Conservation (phyloP, 2,888 invertebrate genomes). For the Drosophila stalkeri region DNA sequence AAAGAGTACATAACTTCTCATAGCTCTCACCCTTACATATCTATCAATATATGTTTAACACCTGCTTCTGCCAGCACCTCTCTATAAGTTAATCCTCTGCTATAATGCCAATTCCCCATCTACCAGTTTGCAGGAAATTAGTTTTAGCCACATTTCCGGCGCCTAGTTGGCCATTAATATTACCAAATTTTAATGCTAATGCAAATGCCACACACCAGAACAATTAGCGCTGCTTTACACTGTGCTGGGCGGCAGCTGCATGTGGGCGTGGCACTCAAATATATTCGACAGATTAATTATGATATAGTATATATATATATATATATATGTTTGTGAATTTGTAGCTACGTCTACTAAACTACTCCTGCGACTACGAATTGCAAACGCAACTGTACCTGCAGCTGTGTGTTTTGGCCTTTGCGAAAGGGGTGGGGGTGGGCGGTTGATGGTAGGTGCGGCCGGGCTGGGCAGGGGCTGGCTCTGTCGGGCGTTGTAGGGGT, state of each 20-base stretch:
- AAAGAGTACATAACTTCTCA: not conserved
- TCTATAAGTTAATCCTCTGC: not conserved
- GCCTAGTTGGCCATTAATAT: slow-evolving; percentile 58
- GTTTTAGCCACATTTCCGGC: slow-evolving; percentile 64
- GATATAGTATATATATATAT: slow-evolving; percentile 27
- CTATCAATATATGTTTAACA: not conserved
- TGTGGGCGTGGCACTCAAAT: slow-evolving; percentile 43
- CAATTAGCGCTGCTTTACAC: slow-evolving; percentile 59
- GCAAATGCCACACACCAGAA: slow-evolving; percentile 50
- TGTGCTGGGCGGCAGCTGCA: not conserved
- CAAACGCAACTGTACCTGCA: slow-evolving; percentile 72
- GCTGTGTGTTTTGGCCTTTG: slow-evolving; percentile 29
- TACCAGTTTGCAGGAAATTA: not conserved
- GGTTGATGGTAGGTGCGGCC: not conserved
- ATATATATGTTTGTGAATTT: not conserved
- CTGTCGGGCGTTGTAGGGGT: slow-evolving; percentile 48
- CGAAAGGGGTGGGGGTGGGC: not conserved
- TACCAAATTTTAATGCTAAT: slow-evolving; percentile 73
- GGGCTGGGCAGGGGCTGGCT: slow-evolving; percentile 7
- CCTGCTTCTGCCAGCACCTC: not conserved
- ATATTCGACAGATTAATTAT: slow-evolving; percentile 71
- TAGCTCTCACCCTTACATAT: no score
- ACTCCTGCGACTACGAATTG: slow-evolving; percentile 60
- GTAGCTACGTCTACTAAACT: slow-evolving; percentile 54
- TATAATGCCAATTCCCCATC: not conserved